Conservation (phyloP, 2,113 vertebrate genomes). For the Corythornis cristatus region DNA sequence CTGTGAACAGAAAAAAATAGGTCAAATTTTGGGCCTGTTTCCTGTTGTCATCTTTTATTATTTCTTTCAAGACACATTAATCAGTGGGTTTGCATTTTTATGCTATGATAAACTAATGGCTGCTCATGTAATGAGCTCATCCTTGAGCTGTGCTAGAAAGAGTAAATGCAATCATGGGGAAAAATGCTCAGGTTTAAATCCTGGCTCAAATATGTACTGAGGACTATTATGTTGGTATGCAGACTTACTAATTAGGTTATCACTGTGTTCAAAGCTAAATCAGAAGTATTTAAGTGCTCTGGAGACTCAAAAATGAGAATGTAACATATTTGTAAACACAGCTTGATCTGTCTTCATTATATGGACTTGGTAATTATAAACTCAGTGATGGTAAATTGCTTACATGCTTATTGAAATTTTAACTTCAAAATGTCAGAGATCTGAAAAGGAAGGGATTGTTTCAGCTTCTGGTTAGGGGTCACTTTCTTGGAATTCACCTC, state of each 20-base stretch:
- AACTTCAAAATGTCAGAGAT: not conserved
- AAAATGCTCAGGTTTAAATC: constrained; percentile 65
- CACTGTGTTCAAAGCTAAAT: constrained; percentile 36
- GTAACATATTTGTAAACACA: not conserved
- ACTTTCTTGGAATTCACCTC: not conserved
- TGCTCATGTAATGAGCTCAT: constrained; percentile 59
- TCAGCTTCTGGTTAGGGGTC: not conserved
- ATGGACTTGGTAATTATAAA: not conserved
- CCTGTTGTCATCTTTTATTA: not conserved
- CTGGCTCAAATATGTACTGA: constrained; percentile 29
- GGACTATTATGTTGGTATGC: constrained; percentile 49
- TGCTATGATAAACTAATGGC: constrained; percentile 54
- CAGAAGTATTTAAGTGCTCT: constrained; percentile 22
- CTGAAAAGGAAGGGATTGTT: not conserved
- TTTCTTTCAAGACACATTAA: constrained; percentile 49
- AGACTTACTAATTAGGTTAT: constrained; percentile 52
- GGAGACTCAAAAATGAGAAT: constrained; percentile 10
- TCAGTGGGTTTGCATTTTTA: constrained; percentile 53
- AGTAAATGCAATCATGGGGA: constrained; percentile 54
- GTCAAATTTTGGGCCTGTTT: not conserved
- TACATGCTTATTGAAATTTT: not conserved
- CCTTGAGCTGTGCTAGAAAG: constrained; percentile 49
- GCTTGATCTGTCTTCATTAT: not conserved
- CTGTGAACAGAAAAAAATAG: not conserved
- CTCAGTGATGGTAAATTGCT: not conserved